These are phyloP conservation scores for Trachurus trachurus DNA, from an alignment of 2,797 vertebrate species.

Conservation along the genomic window DNA sequence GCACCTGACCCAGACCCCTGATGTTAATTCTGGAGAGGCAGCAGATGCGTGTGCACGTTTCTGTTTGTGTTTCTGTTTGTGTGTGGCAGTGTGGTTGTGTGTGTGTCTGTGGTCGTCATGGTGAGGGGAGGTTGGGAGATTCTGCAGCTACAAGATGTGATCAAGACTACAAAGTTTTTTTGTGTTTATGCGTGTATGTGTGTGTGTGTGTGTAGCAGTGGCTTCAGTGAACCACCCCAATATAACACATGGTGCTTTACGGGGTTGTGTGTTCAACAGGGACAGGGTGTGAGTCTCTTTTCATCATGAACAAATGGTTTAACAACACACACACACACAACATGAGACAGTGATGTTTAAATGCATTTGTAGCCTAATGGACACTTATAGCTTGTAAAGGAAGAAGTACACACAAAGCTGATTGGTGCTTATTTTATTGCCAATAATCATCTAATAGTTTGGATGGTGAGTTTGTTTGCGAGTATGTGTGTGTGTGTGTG, in stretches of 20 bases:
- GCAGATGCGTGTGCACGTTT: conserved; percentile 1
- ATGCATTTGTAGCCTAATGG: conserved; percentile 14
- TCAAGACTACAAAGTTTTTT: conserved; percentile 28
- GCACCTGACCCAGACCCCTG: conserved; percentile 40
- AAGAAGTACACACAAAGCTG: conserved; percentile 42
- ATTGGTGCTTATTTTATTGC: conserved; percentile 56
- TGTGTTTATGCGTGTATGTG: background rate
- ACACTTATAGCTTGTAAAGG: conserved; percentile 40
- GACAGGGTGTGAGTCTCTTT: conserved; percentile 48
- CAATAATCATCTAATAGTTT: conserved; percentile 58
- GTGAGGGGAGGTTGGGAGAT: conserved; percentile 18
- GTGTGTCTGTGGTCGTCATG: conserved; percentile 43
- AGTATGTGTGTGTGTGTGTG: conserved; percentile 36
- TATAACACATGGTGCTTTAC: conserved; percentile 18
- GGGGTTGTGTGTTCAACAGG: conserved; percentile 46
- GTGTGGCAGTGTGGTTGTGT: background rate
- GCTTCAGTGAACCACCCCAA: conserved; percentile 47
- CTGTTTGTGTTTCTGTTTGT: background rate
- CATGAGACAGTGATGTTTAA: conserved; percentile 6
- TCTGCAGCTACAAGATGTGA: conserved; percentile 51
- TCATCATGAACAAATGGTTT: conserved; percentile 55
- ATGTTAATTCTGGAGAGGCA: conserved; percentile 42
- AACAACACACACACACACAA: conserved; percentile 33
- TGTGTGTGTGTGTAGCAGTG: background rate
- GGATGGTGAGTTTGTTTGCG: conserved; percentile 37